Conservation (phyloP, 2,888 invertebrate genomes). For the Physocephala rufipes region DNA sequence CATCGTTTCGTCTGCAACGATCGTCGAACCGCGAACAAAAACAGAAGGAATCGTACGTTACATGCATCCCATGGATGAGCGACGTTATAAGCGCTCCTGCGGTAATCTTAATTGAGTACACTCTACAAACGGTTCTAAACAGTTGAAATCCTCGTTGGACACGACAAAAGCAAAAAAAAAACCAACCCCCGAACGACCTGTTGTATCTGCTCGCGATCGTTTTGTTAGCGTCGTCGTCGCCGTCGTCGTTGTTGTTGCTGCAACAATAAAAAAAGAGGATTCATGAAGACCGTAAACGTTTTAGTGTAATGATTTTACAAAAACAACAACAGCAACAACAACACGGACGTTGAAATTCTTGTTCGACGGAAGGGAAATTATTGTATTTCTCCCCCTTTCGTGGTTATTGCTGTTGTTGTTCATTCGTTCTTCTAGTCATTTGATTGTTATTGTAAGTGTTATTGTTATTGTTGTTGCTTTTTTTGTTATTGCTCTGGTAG, state of each 20-base stretch:
- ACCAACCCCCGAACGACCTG: constrained; percentile 11
- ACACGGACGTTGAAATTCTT: neutral
- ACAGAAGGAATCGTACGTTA: no score
- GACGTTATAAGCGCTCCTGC: neutral
- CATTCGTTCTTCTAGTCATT: no score
- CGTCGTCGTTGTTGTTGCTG: no score
- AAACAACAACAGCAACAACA: neutral
- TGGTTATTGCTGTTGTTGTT: constrained; percentile 11
- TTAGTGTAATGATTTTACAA: constrained; percentile 1
- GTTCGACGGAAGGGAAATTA: neutral
- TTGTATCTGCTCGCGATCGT: neutral
- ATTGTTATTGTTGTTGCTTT: constrained; percentile 43
- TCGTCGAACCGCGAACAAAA: constrained; percentile 9
- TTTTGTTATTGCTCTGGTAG: no score
- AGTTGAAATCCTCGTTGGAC: no score
- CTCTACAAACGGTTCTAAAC: no score
- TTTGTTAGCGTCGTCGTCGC: neutral
- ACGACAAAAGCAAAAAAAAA: neutral
- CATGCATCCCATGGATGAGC: constrained; percentile 32
- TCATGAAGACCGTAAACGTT: neutral
- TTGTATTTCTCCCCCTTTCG: neutral
- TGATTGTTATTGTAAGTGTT: no score
- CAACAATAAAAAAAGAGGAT: neutral
- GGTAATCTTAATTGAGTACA: no score
- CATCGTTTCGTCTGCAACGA: no score